Evolutionary conservation across 1,140 invertebrate genomes (phyloP), one percentile per base, ranked within the genome.

Genomic region (Ips nitidus): DNA sequence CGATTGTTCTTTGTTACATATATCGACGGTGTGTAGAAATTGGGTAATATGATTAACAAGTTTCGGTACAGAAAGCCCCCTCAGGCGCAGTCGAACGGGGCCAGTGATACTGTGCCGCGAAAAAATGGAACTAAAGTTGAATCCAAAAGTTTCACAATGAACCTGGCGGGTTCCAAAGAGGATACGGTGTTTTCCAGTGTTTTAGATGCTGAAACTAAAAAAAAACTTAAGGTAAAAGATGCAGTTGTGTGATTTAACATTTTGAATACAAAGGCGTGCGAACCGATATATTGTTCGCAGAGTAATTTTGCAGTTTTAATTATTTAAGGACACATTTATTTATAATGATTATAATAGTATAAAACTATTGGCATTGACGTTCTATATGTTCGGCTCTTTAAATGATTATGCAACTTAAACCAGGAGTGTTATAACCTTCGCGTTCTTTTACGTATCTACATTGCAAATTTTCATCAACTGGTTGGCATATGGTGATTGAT

Each of bases 11-110:
- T 66, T 60, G 43, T 50, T 52, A 4, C 38, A 22, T 22, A 22
- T 22, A 22, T 22, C 22, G 22, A 22, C 22, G 22, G 22, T 22
- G 22, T 22, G 22, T 22, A 22, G 39, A 53, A 67, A 22, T 66
- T 62, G 8, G 55, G 3, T 37, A 72, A 71, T 50, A 77, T 78
- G 77, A 78, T 78, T 40, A 77, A 76, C 66, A 78, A 78, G 67
- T 78, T 78, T 69, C 70, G 76, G 42, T 78, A 78, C 52, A 74
- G 70, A 53, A 78, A 78, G 59, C 75, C 75, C 7, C 50, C 70
- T 4, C 69, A 70, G 60, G 70, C 65, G 42, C 50, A 60, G 22
- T 22, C 36, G 41, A 37, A 41, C 40, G 8, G 40, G 40, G 38
- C 8, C 6, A 2, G 45, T 22, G 22, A 50, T 22, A 50, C 45